These are phyloP conservation scores for Platyrinchus mystaceus DNA, from an alignment of 2,797 vertebrate species.

Conservation along the genomic window DNA sequence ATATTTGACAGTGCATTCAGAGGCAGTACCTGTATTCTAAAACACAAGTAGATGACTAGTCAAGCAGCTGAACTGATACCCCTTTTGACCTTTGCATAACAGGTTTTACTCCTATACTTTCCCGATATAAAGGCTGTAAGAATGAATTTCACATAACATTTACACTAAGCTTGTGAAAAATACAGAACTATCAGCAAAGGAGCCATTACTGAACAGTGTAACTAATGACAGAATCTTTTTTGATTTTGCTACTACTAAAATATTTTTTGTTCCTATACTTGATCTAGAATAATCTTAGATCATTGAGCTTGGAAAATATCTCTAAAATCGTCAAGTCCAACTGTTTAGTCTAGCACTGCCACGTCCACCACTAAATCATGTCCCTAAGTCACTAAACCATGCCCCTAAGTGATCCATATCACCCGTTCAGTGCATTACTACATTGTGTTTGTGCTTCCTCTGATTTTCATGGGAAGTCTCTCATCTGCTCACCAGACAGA, in stretches of 20 bases:
- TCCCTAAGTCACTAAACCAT: background rate
- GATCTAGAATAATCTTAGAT: background rate
- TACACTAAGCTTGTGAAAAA: background rate
- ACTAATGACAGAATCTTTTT: background rate
- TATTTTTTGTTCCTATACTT: background rate
- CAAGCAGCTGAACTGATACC: background rate
- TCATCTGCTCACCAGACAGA: conserved; percentile 4
- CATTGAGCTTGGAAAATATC: background rate
- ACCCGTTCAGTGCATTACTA: background rate
- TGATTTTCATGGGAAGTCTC: background rate
- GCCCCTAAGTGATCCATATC: background rate
- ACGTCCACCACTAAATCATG: background rate
- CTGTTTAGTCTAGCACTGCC: background rate
- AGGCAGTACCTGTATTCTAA: background rate
- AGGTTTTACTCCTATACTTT: background rate
- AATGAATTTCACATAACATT: background rate
- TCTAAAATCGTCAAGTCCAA: background rate
- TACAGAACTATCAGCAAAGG: background rate
- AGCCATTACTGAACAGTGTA: background rate
- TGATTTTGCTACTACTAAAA: background rate
- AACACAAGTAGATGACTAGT: background rate
- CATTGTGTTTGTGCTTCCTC: background rate
- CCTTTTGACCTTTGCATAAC: background rate
- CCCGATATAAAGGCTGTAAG: background rate
- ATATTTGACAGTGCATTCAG: background rate